Percentiles rank a stretch among this genome's conserved stretches.
Conservation (phyloP, 1,140 invertebrate genomes). For the Diachasmimorpha longicaudata region DNA sequence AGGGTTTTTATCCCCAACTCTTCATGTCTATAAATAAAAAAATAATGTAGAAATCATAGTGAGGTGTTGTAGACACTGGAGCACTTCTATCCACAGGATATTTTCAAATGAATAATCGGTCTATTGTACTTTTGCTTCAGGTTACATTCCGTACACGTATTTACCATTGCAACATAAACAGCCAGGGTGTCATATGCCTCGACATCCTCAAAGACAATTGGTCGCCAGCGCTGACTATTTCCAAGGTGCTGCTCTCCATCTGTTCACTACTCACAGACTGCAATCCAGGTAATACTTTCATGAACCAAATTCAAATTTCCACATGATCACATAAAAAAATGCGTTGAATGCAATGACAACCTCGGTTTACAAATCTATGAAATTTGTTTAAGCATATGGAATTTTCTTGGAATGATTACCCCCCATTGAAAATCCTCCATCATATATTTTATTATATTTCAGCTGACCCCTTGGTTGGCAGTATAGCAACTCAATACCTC, state of each 20-base stretch:
- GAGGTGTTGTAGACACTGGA: no score
- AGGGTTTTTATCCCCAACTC: no score
- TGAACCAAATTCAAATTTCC: neutral
- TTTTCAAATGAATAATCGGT: no score
- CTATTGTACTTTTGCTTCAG: constrained; percentile 59
- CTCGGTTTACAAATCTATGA: no score
- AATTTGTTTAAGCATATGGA: no score
- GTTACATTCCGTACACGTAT: constrained; percentile 96
- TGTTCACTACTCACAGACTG: constrained; percentile 95
- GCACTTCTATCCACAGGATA: no score
- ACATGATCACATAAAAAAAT: no score
- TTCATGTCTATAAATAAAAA: no score
- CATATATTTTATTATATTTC: constrained; percentile 44
- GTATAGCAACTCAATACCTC: constrained; percentile 97
- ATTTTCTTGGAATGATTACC: no score
- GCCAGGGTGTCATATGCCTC: constrained; percentile 94
- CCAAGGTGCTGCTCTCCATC: constrained; percentile 93
- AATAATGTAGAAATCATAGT: no score
- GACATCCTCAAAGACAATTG: constrained; percentile 97
- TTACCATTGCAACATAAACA: constrained; percentile 98
- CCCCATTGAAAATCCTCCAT: neutral
- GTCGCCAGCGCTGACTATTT: constrained; percentile 94
- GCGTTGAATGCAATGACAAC: no score
- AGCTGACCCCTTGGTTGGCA: constrained; percentile 96
- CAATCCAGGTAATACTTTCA: constrained; percentile 81